Evolutionary conservation across 2,888 invertebrate genomes (phyloP), one percentile per base, ranked within the genome.

Genomic region (Lumbricus terrestris): DNA sequence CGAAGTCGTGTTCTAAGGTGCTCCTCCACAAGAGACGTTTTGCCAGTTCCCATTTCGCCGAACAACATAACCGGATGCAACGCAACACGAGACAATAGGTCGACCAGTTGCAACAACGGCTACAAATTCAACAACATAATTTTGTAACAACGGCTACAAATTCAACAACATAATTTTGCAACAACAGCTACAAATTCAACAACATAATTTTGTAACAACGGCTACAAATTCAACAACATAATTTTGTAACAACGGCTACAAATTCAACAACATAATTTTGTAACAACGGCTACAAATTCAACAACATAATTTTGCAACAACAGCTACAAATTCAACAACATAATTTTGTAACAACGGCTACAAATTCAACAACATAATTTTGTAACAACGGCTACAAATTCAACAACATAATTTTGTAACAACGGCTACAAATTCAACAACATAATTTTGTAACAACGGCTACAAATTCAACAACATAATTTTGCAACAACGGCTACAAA

Each of bases 71-170:
- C 69, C 2, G 69, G 69, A 69, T 69, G 69, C 69, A 69, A 69
- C n/a, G 69, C 69, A 69, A 69, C 69, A 69, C 69, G 69, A n/a
- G 69, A 69, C 69, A 69, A 69, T n/a, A 69, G 69, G 69, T 69
- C 69, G n/a, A 69, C n/a, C 29, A 69, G 69, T 8, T 69, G 69
- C 29, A 69, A n/a, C 69, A 69, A 69, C n/a, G 29, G 29, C 69
- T 69, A 69, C 29, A 69, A 69, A 69, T n/a, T 29, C n/a, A 15
- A 69, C n/a, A 69, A 69, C 69, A 69, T 69, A 69, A 69, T n/a
- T n/a, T 8, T 69, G 69, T 8, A 69, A n/a, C 69, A 69, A 69
- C n/a, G 29, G 29, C 69, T 69, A 69, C 29, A 69, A 69, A 69
- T n/a, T 29, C n/a, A 69, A 69, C 69, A 69, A n/a, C 69, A 69